Evolutionary conservation across 2,888 invertebrate species (phyloP).

Genomic region (Ephialtes manifestator): DNA sequence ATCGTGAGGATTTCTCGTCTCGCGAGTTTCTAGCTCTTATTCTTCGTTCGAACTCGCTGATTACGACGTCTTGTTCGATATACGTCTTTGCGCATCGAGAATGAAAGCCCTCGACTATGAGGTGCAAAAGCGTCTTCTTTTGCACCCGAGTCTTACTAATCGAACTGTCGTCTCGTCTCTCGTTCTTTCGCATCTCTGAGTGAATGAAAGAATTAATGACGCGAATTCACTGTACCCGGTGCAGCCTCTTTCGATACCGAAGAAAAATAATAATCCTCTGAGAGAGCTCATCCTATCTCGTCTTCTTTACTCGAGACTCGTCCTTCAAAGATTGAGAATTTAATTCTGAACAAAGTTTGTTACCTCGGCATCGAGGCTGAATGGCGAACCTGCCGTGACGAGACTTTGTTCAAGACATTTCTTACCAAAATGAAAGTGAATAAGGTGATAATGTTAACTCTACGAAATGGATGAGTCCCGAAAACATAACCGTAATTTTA

Average conservation of each 20-base stretch:
- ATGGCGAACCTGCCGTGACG: not conserved
- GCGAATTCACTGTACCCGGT: slow-evolving; percentile 9
- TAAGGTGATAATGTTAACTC: not conserved
- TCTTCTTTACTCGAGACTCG: not conserved
- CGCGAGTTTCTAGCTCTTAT: slow-evolving; percentile 1
- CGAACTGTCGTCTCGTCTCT: slow-evolving; percentile 34
- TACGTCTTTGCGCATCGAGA: slow-evolving; percentile 49
- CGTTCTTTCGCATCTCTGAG: slow-evolving; percentile 43
- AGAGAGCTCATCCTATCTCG: not conserved
- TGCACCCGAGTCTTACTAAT: slow-evolving; percentile 16
- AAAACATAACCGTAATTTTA: not conserved
- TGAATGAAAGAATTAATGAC: slow-evolving; percentile 62
- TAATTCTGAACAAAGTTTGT: slow-evolving; percentile 29
- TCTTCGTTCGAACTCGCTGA: slow-evolving; percentile 42
- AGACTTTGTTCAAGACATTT: not conserved
- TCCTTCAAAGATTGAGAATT: not conserved
- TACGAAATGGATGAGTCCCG: not conserved
- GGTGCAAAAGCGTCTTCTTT: slow-evolving; percentile 36
- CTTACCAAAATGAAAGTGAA: not conserved
- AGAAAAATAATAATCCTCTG: slow-evolving; percentile 45
- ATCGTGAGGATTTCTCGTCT: slow-evolving; percentile 40
- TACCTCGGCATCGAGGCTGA: slow-evolving; percentile 4
- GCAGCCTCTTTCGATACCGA: slow-evolving; percentile 27
- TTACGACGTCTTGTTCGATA: slow-evolving; percentile 62
- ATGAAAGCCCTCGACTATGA: slow-evolving; percentile 42